These are phyloP conservation scores for Blastomussa wellsi DNA, from an alignment of 92 coral and sea anemone genomes.

Conservation along the genomic window DNA sequence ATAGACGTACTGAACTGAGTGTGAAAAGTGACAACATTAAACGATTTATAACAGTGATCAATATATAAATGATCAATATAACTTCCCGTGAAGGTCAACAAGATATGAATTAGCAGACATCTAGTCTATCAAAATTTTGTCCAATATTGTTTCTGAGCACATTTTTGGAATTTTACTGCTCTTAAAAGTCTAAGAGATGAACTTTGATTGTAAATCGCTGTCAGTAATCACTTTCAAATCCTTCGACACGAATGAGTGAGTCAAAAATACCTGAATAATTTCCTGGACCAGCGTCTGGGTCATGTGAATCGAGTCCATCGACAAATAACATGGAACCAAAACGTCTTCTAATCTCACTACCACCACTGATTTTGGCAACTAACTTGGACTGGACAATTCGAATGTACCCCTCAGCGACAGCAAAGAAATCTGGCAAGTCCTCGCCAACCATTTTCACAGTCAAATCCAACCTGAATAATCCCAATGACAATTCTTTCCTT, in stretches of 20 bases:
- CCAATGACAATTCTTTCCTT: constrained; percentile 53
- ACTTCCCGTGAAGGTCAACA: too few species aligned
- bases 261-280: constrained; percentile 48
- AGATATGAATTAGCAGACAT: too few species aligned
- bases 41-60: neutral
- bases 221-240: too few species aligned
- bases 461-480: constrained; percentile 47
- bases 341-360: constrained; percentile 58
- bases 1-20: neutral
- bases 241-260: too few species aligned
- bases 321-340: constrained; percentile 43
- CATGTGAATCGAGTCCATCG: constrained; percentile 58
- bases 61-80: too few species aligned
- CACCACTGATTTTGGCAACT: constrained; percentile 61
- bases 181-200: too few species aligned
- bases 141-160: too few species aligned
- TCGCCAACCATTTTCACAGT: constrained; percentile 52
- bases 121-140: too few species aligned
- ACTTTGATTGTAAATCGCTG: too few species aligned
- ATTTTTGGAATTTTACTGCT: too few species aligned
- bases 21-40: neutral
- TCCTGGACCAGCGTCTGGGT: constrained; percentile 65
- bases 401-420: constrained; percentile 57
- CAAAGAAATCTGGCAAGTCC: constrained; percentile 41
- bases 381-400: constrained; percentile 44